Conservation (phyloP, 2,113 vertebrate species). For the Phocoena phocoena region DNA sequence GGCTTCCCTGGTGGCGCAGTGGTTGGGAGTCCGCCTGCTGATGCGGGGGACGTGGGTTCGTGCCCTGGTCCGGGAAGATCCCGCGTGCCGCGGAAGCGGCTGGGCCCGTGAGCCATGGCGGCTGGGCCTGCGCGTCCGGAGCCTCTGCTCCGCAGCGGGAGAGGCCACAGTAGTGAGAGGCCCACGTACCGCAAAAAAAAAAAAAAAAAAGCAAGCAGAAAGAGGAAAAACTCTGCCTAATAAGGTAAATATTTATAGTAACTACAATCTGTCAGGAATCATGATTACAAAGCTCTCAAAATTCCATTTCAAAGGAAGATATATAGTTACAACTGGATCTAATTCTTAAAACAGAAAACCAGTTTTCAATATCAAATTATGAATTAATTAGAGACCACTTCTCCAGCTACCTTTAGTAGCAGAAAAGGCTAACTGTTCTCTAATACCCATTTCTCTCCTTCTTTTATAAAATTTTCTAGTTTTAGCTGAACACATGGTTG, state of each 20-base stretch:
- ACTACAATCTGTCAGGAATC: neutral
- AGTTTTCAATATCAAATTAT: slow-evolving; percentile 31
- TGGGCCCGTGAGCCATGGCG: too few species aligned
- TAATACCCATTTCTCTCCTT: slow-evolving; percentile 13
- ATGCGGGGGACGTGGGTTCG: too few species aligned
- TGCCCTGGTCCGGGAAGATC: too few species aligned
- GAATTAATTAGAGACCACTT: neutral
- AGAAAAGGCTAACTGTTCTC: slow-evolving; percentile 43
- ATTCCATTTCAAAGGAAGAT: neutral
- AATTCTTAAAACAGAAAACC: neutral
- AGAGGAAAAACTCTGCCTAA: neutral
- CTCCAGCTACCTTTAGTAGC: neutral
- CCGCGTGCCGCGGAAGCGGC: too few species aligned
- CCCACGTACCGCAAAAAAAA: too few species aligned
- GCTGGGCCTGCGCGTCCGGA: too few species aligned
- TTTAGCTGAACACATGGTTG: neutral
- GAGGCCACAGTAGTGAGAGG: too few species aligned
- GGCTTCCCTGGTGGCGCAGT: too few species aligned
- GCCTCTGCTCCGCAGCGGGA: too few species aligned
- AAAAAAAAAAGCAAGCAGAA: neutral
- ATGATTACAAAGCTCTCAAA: neutral
- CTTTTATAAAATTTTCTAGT: slow-evolving; percentile 22
- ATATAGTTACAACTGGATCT: neutral
- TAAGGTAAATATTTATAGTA: slow-evolving; percentile 24
- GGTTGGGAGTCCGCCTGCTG: too few species aligned